Base-by-base conservation (phyloP, 53 echinoderm and acorn worm genomes). In the Zoroaster sp. region DNA sequence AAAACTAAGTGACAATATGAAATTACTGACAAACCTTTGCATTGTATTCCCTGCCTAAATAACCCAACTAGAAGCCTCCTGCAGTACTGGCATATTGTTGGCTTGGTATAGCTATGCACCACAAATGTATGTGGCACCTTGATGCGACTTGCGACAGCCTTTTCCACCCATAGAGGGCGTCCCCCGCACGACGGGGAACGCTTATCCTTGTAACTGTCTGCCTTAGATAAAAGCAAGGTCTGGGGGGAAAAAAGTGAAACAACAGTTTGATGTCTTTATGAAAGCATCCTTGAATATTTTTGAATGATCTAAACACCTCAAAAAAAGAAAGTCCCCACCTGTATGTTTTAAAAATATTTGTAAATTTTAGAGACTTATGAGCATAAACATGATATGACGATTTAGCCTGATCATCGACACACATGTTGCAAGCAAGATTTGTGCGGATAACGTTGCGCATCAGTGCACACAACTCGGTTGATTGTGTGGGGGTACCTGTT, bases 111-210 rank as follows among this genome's bases (percentile, higher is more conserved):
- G 89, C 93, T 95, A 87, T 99, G 99, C 87, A 99, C 96, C 69
- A 95, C 96, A 83, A 99, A 99, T 4, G 99, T 99, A 80, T 99
- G 99, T 13, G 99, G 99, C 23, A 99, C 99, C 91, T 99, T 99
- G 94, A 99, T 96, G 41, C 96, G 96, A 74, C 99, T 93, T 25
- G 96, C 96, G 15, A 99, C 93, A 13, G 94, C 99, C 55, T 94
- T 89, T 86, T 99, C 99, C 80, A 99, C 96, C 96, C 99, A 96
- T 32, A 99, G 89, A 46, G 99, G 99, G 70, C 99, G 96, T 74
- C 96, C 94, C 66, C 99, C 93, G 90, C 96, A 94, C 17, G 99
- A 99, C 38, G 96, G 94, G 30, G 99, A 99, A 20, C 99, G 92
- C 69, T 96, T 91, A 38, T 94, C 95, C 74, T 93, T 93, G 54